Percentiles rank a stretch among this genome's conserved stretches.
Conservation (phyloP, 2,797 vertebrate species). For the Delichon dasypus region DNA sequence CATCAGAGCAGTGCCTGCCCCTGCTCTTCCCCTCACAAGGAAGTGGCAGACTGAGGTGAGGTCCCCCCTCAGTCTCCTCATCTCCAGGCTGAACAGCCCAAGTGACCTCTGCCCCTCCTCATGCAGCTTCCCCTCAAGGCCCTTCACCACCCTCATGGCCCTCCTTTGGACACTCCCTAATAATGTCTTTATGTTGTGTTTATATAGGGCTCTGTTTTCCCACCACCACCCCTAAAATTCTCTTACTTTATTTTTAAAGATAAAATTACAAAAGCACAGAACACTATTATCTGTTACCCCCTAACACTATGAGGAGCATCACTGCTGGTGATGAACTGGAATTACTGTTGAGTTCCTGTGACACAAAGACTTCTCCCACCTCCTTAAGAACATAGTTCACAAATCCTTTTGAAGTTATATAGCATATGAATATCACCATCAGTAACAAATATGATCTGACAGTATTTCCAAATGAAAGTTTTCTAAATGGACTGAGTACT, state of each 20-base stretch:
- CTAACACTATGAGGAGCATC: neutral
- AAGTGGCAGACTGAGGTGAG: rapidly evolving
- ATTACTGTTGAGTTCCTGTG: neutral
- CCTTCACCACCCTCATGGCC: neutral
- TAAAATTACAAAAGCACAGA: neutral
- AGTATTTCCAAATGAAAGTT: neutral
- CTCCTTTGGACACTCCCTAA: neutral
- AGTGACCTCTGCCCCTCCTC: rapidly evolving
- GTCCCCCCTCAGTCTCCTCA: neutral
- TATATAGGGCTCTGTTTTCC: neutral
- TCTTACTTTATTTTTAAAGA: neutral
- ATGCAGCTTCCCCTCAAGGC: rapidly evolving
- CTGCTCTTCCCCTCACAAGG: neutral
- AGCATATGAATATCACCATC: neutral
- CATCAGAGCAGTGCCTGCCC: neutral
- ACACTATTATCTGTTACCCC: neutral
- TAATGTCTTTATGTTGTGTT: neutral
- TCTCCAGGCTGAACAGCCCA: neutral
- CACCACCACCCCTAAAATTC: neutral
- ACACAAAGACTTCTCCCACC: neutral
- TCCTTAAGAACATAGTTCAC: neutral
- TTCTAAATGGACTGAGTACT: neutral
- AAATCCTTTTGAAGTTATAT: neutral
- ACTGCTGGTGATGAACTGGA: neutral
- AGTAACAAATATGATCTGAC: neutral